Evolutionary conservation across 1,140 invertebrate species (phyloP).

Genomic region (Drosophila kohkoa): DNA sequence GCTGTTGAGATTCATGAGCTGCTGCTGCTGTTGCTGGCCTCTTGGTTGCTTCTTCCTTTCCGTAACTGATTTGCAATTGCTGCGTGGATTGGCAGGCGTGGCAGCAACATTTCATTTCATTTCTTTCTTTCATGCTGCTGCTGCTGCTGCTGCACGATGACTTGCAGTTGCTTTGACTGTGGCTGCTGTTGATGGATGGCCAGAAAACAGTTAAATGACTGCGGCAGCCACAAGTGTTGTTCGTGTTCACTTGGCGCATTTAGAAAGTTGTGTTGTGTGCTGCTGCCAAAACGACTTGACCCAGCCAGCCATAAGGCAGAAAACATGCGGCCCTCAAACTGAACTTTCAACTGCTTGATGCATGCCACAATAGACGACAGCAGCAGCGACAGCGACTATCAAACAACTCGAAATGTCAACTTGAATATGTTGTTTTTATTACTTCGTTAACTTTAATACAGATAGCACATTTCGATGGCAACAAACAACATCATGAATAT

Average conservation of each 20-base stretch:
- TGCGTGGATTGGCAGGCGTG: slow-evolving; percentile 14
- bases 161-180: slow-evolving; percentile 33
- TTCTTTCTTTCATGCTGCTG: no score
- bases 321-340: background rate
- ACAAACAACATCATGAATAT: slow-evolving; percentile 9
- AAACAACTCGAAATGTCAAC: slow-evolving; percentile 38
- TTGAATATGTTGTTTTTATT: slow-evolving; percentile 21
- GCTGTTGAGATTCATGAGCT: background rate
- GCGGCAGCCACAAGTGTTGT: background rate
- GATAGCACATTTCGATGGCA: background rate
- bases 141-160: slow-evolving; percentile 34
- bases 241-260: slow-evolving; percentile 23
- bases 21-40: no score
- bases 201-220: slow-evolving; percentile 44
- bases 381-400: background rate
- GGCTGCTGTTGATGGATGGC: slow-evolving; percentile 32
- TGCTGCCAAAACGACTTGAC: slow-evolving; percentile 17
- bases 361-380: background rate
- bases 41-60: no score
- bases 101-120: slow-evolving; percentile 11
- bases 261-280: slow-evolving; percentile 25
- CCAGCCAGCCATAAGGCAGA: slow-evolving; percentile 1
- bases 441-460: slow-evolving; percentile 2
- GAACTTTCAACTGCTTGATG: slow-evolving; percentile 23
- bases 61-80: slow-evolving; percentile 24